Evolutionary conservation across 2,113 vertebrate genomes (phyloP).

Genomic region (Corythornis vintsioides): DNA sequence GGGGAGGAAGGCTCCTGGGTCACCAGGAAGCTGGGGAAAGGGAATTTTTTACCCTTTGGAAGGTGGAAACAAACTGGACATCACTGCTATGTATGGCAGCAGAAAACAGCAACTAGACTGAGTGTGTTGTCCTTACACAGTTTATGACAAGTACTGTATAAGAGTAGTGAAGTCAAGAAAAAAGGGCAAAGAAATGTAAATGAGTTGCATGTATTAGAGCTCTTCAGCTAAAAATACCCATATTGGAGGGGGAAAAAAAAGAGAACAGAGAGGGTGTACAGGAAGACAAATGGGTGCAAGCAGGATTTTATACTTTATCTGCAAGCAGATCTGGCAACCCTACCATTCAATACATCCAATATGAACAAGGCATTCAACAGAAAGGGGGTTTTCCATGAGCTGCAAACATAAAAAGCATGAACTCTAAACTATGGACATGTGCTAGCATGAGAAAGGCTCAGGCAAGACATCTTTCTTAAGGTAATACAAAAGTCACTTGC

Average conservation of each 20-base stretch:
- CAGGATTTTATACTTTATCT: not conserved
- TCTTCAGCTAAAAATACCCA: not conserved
- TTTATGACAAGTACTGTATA: not conserved
- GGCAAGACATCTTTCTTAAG: not conserved
- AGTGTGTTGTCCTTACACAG: accelerated
- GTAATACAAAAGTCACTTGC: not conserved
- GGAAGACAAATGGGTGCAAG: not conserved
- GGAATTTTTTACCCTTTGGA: not conserved
- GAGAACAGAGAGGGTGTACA: not conserved
- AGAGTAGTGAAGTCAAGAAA: not conserved
- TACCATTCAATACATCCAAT: not conserved
- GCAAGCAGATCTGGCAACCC: not conserved
- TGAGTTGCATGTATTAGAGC: not conserved
- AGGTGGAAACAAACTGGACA: not conserved
- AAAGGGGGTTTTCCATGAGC: not conserved
- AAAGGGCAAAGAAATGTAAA: not conserved
- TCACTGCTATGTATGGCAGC: not conserved
- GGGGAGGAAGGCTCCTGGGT: not conserved
- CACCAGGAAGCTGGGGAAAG: not conserved
- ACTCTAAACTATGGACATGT: not conserved
- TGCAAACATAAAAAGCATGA: not conserved
- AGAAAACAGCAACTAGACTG: not conserved
- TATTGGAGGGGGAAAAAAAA: not conserved
- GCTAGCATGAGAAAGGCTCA: not conserved
- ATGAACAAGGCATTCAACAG: not conserved